Evolutionary conservation across 2,113 vertebrate genomes (phyloP), one percentile per base, ranked within the genome.

Genomic region (Dipodomys spectabilis): DNA sequence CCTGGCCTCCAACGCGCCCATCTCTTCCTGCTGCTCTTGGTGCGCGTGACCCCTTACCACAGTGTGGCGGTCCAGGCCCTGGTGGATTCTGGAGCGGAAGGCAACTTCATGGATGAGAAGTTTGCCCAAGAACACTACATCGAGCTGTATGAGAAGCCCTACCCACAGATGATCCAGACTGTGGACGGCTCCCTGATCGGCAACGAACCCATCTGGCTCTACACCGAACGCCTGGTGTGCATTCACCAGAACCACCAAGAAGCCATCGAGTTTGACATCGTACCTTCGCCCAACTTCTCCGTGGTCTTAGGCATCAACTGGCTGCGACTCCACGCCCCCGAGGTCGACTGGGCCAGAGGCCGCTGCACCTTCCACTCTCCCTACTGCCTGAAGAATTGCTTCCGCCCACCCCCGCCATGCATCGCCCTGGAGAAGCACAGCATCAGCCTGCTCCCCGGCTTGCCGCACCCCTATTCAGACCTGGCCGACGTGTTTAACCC

Each of bases 401-500:
- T 96, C 88, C 45, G 71, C 53, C 94, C 95, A 0, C 89, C 94
- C 57, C 95, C 95, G 0, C 91, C 96, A 35, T 95, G 95, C 93
- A 83, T 94, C 6, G 95, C 94, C 0, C 95, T 97, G 8, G 94
- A 96, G 4, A 35, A 44, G 0, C 78, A 95, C 2, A 53, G 94
- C 62, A 4, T 96, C 0, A 94, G 95, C 95, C 93, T 95, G 35
- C 95, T 97, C 1, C 96, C 94, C 84, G 97, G 95, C 53, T 22
- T 97, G 93, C 89, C 95, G 5, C 94, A 92, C 90, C 74, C 74
- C 0, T 97, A 97, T 13, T 96, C 95, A 79, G 97, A 97, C 96
- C 95, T 97, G 96, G 95, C 96, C 95, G 97, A 97, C 82, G 95
- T 97, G 95, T 97, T 97, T 39, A 96, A 96, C 95, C 95, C 95